Base-by-base conservation (phyloP, 2,113 vertebrate species). In the Apistogramma diplotaenia region DNA sequence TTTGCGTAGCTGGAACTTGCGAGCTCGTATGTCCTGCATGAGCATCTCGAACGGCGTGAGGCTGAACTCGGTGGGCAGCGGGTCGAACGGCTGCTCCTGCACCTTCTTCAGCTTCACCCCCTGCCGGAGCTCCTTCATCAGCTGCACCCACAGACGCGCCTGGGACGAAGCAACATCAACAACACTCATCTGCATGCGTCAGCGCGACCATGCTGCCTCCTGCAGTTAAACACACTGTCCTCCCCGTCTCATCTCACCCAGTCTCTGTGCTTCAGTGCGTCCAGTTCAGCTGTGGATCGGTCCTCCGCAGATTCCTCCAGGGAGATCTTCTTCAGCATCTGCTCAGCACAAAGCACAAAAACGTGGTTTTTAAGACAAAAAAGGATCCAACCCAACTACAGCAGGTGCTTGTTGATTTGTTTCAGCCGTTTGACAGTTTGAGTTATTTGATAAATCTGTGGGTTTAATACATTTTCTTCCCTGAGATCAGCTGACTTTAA, bases 21-120 rank as follows among this genome's bases (percentile, higher is more conserved):
- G 94, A 1, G 96, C 94, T 0, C 97, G 96, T 83, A 99, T 99
- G 93, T 99, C 98, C 93, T 99, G 97, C 97, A 99, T 98, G 71
- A 99, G 96, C 97, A 99, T 99, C 95, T 99, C 98, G 0, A 99
- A 99, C 37, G 98, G 98, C 0, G 98, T 99, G 83, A 99, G 97
- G 94, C 98, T 97, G 95, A 97, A 99, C 91, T 99, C 98, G 0
- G 97, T 97, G 90, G 98, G 97, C 79, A 99, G 93, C 0, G 96
- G 95, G 93, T 99, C 95, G 90, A 97, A 99, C 15, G 96, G 96
- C 89, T 97, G 96, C 91, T 98, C 97, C 93, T 97, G 96, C 19
- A 98, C 98, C 85, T 99, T 99, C 95, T 97, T 99, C 82, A 99
- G 95, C 93, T 99, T 99, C 80, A 99, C 97, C 0, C 98, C 98